phyloP scores from a whole-genome alignment of 1,140 invertebrate species.

The Pristionchus pacificus region DNA sequence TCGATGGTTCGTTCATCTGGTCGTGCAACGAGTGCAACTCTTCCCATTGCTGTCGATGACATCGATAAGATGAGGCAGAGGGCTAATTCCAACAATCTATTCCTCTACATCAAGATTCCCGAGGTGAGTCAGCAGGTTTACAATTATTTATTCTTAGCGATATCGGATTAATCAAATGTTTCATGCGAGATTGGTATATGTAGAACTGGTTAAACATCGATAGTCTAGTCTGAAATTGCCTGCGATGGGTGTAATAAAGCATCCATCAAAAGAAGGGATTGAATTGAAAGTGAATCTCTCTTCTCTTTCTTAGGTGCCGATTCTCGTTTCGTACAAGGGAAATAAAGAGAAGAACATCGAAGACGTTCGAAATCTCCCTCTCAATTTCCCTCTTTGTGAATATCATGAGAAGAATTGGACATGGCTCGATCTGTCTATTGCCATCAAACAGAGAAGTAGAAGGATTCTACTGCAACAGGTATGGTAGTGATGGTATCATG shows the following conservation, averaged over 20 bases:
- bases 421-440: conserved; percentile 92
- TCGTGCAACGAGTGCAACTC: not conserved
- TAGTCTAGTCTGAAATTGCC: no score
- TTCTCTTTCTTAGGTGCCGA: conserved; percentile 67
- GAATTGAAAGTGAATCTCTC: not conserved
- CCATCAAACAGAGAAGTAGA: conserved; percentile 88
- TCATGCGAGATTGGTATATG: no score
- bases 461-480: conserved; percentile 75
- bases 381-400: conserved; percentile 89
- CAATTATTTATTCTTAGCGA: no score
- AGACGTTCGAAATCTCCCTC: conserved; percentile 85
- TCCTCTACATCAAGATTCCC: conserved; percentile 92
- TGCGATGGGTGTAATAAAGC: no score
- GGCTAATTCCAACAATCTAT: conserved; percentile 95
- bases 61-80: conserved; percentile 98
- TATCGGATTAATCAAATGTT: no score
- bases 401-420: conserved; percentile 99
- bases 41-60: conserved; percentile 70
- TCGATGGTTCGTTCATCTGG: not conserved
- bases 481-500: not conserved
- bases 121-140: conserved; percentile 63
- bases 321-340: conserved; percentile 89
- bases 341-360: conserved; percentile 97
- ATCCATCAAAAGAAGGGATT: no score
- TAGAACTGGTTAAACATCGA: no score